Evolutionary conservation across 1,140 invertebrate genomes (phyloP), one percentile per base, ranked within the genome.

Genomic region (Diorhabda elongata): DNA sequence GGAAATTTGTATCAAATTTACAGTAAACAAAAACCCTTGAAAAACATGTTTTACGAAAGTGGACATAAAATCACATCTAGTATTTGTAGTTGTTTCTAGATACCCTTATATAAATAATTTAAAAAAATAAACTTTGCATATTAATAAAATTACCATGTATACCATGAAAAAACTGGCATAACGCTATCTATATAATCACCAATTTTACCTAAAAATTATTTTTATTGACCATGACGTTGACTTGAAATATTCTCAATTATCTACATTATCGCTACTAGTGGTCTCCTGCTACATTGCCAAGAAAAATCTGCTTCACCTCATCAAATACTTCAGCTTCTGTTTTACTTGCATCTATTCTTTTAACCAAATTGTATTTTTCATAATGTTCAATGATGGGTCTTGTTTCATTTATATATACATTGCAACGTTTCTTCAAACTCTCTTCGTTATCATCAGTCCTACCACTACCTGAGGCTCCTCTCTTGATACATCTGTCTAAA

Each of bases 381-480:
- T 96, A 99, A 80, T 95, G 84, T 42, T 97, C 83, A 62, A 99
- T 92, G 74, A 99, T 98, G 2, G 97, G 97, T 85, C 97, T 87
- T 0, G 97, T 97, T 69, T 96, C 92, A 73, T 90, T 91, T 5
- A 91, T 83, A 80, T 97, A 98, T 1, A 96, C 98, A 66, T 91
- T 84, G 72, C 98, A 94, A 75, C 98, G 87, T 81, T 98, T 97
- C 69, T 90, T 87, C 42, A 99, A 83, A 77, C 92, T 94, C 69
- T 98, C 94, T 45, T 87, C 77, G 81, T 99, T 99, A 79, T 99
- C 98, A 83, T 99, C 98, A 2, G 90, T 88, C 26, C 98, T 88
- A 0, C 96, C 96, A 81, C 95, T 97, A 41, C 94, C 94, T 61
- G 89, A 89, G 11, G 91, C 88, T 2, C 96, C 96, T 58, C 97